Conservation (phyloP, 30 jellyfish, hydroid and myxozoan species). For the Mastigias papua region DNA sequence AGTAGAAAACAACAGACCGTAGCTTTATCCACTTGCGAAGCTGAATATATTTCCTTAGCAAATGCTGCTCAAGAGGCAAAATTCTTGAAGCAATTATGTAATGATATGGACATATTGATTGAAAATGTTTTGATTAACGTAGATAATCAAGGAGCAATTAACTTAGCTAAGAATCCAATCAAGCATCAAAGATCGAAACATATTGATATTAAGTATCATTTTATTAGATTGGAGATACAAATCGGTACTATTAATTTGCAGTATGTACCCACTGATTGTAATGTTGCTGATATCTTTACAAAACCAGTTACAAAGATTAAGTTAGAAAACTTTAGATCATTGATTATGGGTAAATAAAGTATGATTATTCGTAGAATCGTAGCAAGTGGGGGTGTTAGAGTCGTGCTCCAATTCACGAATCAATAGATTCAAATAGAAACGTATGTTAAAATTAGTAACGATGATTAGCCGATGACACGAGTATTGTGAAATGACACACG, state of each 20-base stretch:
- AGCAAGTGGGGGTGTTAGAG: not conserved
- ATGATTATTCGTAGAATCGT: not conserved
- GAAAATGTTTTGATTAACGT: constrained; percentile 14
- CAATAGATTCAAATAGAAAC: not conserved
- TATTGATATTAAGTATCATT: constrained; percentile 41
- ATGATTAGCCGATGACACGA: not conserved
- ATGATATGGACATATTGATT: constrained; percentile 19
- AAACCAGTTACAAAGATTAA: constrained; percentile 41
- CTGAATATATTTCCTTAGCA: constrained; percentile 40
- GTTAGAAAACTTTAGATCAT: constrained; percentile 17
- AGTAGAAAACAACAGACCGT: constrained; percentile 45
- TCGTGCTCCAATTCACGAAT: not conserved
- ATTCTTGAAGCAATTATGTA: constrained; percentile 28
- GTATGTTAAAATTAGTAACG: not conserved
- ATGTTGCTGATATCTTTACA: constrained; percentile 75
- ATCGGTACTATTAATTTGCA: constrained; percentile 39
- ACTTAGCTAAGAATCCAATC: constrained; percentile 21
- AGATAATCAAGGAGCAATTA: constrained; percentile 53
- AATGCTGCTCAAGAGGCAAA: constrained; percentile 62
- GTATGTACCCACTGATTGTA: constrained; percentile 35
- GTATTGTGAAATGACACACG: not conserved
- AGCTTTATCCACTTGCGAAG: constrained; percentile 54
- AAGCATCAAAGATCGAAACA: constrained; percentile 46
- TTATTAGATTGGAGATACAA: constrained; percentile 18
- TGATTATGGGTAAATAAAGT: constrained; percentile 9